These are phyloP conservation scores for Macroglossus sobrinus DNA, from an alignment of 2,113 vertebrate genomes.

Conservation along the genomic window DNA sequence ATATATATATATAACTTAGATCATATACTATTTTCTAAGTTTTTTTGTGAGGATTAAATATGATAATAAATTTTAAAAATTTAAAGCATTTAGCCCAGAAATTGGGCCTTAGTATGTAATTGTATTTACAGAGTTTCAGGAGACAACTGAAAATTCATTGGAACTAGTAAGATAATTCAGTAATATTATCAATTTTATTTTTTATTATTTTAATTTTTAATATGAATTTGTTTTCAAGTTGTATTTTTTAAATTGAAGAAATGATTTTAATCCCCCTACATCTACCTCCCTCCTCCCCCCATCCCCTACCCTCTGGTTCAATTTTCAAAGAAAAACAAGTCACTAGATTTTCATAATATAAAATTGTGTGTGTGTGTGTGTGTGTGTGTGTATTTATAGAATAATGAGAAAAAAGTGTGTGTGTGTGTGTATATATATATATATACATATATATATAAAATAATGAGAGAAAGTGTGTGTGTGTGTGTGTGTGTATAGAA, in stretches of 20 bases:
- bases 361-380: neutral
- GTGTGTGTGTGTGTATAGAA: neutral
- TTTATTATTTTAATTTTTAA: too few species aligned
- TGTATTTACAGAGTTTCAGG: neutral
- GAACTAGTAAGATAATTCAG: neutral
- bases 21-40: neutral
- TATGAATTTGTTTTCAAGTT: too few species aligned
- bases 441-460: too few species aligned
- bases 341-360: neutral
- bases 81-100: neutral
- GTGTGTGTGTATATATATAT: too few species aligned
- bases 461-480: too few species aligned
- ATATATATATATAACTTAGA: too few species aligned
- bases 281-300: too few species aligned
- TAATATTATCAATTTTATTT: neutral
- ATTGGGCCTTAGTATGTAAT: neutral
- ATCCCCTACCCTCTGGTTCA: too few species aligned
- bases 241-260: too few species aligned
- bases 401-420: too few species aligned
- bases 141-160: neutral
- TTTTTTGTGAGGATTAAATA: constrained; percentile 12
- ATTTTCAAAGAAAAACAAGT: neutral
- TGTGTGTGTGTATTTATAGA: too few species aligned
- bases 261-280: too few species aligned
- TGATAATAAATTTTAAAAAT: neutral